Evolutionary conservation across 2,113 vertebrate genomes (phyloP).

Genomic region (Bothrops jararaca): DNA sequence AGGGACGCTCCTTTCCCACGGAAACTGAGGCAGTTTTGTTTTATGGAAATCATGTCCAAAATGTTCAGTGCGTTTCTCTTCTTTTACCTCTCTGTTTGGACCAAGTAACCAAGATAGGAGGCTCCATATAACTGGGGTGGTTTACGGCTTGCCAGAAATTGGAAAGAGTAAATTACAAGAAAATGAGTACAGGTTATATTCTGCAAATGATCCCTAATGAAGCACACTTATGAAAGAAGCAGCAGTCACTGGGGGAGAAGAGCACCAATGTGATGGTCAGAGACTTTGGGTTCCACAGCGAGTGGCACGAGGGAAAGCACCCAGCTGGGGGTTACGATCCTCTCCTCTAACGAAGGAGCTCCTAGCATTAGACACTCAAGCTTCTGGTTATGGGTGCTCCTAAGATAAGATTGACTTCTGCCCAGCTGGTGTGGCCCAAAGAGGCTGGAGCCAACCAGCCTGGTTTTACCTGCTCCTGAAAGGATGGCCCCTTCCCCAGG

Average conservation of each 20-base stretch:
- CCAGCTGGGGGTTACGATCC: conserved; percentile 1
- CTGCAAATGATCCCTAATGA: conserved; percentile 39
- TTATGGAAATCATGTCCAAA: background rate
- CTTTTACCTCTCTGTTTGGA: background rate
- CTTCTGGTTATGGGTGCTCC: conserved; percentile 38
- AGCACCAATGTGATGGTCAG: conserved; percentile 74
- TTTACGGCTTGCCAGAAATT: conserved; percentile 25
- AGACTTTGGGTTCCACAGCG: conserved; percentile 30
- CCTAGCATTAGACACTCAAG: conserved; percentile 45
- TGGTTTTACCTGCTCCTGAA: conserved; percentile 34
- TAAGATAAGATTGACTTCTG: conserved; percentile 3
- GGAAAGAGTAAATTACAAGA: background rate
- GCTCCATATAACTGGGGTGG: conserved; percentile 40
- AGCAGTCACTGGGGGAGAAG: conserved; percentile 58
- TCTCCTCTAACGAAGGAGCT: conserved; percentile 49
- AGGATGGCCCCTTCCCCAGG: conserved; percentile 48
- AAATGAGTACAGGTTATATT: background rate
- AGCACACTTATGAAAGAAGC: conserved; percentile 48
- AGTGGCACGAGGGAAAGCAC: conserved; percentile 34
- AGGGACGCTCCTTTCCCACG: background rate
- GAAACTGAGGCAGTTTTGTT: background rate
- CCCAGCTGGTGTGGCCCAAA: conserved; percentile 44
- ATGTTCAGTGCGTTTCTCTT: background rate
- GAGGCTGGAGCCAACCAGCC: background rate
- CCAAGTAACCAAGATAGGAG: conserved; percentile 11